Conservation (phyloP, 2,797 vertebrate genomes). For the Onychomys arenicola region DNA sequence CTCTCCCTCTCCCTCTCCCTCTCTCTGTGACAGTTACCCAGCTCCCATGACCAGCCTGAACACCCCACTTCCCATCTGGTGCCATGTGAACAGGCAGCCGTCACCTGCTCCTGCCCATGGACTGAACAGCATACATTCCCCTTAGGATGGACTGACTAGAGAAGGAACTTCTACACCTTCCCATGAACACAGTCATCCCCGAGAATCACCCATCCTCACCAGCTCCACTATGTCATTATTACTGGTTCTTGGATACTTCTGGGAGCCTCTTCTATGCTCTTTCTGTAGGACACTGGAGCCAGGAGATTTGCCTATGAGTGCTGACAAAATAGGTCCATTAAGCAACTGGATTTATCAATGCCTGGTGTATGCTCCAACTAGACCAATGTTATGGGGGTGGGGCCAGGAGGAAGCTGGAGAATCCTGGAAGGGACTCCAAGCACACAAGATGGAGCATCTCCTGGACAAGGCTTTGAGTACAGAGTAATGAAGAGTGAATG, state of each 20-base stretch:
- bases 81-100: not conserved
- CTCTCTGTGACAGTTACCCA: not conserved
- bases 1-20: not conserved
- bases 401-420: not conserved
- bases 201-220: not conserved
- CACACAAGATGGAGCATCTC: too few relatives aligned
- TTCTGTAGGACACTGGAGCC: not conserved
- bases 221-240: too few relatives aligned
- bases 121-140: not conserved
- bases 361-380: not conserved
- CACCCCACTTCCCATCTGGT: not conserved
- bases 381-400: too few relatives aligned
- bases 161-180: not conserved
- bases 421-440: not conserved
- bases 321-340: not conserved
- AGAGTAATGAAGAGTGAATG: not conserved
- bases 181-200: not conserved
- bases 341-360: not conserved
- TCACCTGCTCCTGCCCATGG: not conserved
- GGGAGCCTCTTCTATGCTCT: not conserved
- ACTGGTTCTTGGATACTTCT: not conserved
- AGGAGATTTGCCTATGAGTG: not conserved
- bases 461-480: not conserved
- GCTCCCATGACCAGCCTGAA: not conserved
- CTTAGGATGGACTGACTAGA: not conserved